These are phyloP conservation scores for Trinorchestia longiramus DNA, from an alignment of 1,140 invertebrate species.

Conservation along the genomic window DNA sequence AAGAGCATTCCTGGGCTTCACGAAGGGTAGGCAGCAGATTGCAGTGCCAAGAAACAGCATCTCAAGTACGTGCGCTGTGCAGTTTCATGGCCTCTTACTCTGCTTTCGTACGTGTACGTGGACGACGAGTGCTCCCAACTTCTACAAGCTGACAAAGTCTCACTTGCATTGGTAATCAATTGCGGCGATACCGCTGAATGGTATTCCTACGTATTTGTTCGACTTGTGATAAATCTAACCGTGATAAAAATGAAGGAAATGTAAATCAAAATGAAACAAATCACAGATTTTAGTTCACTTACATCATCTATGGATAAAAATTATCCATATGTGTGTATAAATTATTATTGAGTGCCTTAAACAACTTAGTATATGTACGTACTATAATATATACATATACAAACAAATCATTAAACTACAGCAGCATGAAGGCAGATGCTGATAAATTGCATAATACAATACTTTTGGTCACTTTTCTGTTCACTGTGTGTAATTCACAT, in stretches of 20 bases:
- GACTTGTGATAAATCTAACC: neutral
- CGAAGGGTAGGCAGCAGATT: neutral
- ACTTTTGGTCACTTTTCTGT: too few species aligned
- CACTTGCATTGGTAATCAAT: neutral
- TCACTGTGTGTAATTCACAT: too few species aligned
- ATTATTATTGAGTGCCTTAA: too few species aligned
- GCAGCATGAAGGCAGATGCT: too few species aligned
- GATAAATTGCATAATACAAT: too few species aligned
- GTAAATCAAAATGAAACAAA: neutral
- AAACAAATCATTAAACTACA: too few species aligned
- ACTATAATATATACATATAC: too few species aligned
- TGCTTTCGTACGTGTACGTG: neutral
- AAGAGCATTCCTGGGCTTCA: neutral
- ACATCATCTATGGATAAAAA: neutral
- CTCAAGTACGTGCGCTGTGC: neutral
- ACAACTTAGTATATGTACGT: too few species aligned
- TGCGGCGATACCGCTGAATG: neutral
- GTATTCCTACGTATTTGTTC: neutral
- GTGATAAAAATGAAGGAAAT: neutral
- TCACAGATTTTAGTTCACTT: neutral
- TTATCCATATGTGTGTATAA: neutral
- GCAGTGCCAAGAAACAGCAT: neutral
- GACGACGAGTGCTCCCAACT: neutral
- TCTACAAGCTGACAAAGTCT: neutral
- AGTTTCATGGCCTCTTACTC: neutral